Conservation (phyloP, 2,113 vertebrate genomes). For the Elephantulus edwardii region DNA sequence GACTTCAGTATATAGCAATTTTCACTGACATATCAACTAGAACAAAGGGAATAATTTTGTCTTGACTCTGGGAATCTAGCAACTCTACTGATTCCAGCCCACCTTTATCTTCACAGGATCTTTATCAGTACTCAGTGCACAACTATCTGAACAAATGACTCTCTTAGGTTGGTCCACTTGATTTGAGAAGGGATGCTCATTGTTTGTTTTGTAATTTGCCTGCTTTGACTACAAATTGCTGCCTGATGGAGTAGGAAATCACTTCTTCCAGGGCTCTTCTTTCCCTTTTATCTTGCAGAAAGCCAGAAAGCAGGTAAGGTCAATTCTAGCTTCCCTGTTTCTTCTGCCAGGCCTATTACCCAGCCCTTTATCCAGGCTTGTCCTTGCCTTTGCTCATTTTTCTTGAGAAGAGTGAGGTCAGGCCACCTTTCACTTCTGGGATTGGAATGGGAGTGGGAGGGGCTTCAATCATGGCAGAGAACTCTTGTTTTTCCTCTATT, state of each 20-base stretch:
- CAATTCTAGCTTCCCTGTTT: neutral
- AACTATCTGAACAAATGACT: neutral
- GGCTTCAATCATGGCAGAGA: neutral
- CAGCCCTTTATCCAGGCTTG: neutral
- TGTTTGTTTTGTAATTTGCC: neutral
- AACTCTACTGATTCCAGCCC: neutral
- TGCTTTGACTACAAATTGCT: neutral
- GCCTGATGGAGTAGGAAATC: neutral
- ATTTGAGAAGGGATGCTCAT: neutral
- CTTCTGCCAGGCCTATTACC: neutral
- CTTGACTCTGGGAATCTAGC: neutral
- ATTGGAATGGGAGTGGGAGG: too few relatives aligned
- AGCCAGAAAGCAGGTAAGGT: neutral
- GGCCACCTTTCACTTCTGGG: neutral
- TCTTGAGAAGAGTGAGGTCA: neutral
- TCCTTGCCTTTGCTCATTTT: accelerated
- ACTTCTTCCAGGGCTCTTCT: neutral
- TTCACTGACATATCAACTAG: neutral
- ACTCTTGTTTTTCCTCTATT: neutral
- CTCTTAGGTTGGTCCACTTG: neutral
- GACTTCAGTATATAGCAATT: neutral
- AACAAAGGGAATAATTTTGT: neutral
- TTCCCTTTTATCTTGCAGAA: neutral
- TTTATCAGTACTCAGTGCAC: neutral
- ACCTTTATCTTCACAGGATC: neutral